Conservation (phyloP, 1,140 invertebrate species). For the Brachionus manjavacas region DNA sequence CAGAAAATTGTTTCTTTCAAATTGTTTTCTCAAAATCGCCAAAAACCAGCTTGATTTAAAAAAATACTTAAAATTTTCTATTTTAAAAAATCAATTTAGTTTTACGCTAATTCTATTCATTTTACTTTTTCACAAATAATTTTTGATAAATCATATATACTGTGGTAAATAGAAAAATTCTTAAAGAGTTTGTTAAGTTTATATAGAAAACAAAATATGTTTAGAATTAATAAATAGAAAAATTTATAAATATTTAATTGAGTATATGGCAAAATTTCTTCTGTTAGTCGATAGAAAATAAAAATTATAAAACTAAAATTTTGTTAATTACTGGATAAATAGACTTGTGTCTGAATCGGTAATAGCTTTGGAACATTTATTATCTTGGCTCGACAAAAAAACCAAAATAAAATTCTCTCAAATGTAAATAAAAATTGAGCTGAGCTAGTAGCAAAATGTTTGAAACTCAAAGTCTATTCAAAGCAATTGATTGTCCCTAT, state of each 20-base stretch:
- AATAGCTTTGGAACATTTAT: background rate
- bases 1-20: no score
- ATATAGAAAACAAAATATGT: background rate
- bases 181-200: background rate
- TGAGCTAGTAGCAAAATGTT: background rate
- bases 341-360: background rate
- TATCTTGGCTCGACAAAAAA: background rate
- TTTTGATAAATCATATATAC: no score
- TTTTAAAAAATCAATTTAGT: no score
- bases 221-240: background rate
- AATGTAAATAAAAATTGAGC: background rate
- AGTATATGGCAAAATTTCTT: background rate
- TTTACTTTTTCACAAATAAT: no score
- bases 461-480: conserved; percentile 9
- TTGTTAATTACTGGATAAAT: background rate
- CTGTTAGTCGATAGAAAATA: background rate
- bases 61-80: no score
- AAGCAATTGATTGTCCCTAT: conserved; percentile 8
- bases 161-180: no score
- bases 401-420: background rate
- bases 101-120: no score
- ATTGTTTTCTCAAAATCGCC: no score
- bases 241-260: background rate
- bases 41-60: no score
- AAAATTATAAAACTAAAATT: background rate